These are phyloP conservation scores for Aromia moschata DNA, from an alignment of 2,888 invertebrate genomes.

Conservation along the genomic window DNA sequence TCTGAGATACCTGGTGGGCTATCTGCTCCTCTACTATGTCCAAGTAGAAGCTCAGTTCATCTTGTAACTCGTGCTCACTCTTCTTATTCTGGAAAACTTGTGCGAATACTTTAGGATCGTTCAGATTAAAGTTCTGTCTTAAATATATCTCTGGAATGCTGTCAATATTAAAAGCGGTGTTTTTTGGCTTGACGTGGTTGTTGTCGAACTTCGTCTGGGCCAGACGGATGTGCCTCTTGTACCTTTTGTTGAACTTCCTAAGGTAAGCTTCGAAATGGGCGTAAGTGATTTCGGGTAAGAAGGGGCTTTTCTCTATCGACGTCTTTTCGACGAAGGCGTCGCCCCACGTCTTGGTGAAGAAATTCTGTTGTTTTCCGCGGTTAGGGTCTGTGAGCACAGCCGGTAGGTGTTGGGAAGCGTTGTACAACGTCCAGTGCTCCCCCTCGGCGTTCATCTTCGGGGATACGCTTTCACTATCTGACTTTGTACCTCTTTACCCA, in stretches of 20 bases:
- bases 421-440: slow-evolving; percentile 86
- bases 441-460: slow-evolving; percentile 51
- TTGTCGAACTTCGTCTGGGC: slow-evolving; percentile 49
- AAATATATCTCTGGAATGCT: slow-evolving; percentile 88
- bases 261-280: slow-evolving; percentile 89
- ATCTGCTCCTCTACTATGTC: slow-evolving; percentile 95
- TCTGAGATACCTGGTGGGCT: slow-evolving; percentile 90
- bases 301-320: slow-evolving; percentile 79
- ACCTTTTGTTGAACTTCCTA: slow-evolving; percentile 76
- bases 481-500: slow-evolving; percentile 1
- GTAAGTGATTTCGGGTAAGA: slow-evolving; percentile 83
- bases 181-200: slow-evolving; percentile 49
- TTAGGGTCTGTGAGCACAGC: slow-evolving; percentile 96
- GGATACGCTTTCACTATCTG: neutral
- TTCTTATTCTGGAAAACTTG: slow-evolving; percentile 77
- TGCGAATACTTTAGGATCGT: slow-evolving; percentile 82
- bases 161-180: slow-evolving; percentile 66
- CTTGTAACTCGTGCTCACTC: slow-evolving; percentile 78
- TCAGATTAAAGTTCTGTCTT: slow-evolving; percentile 80
- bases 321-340: slow-evolving; percentile 89
- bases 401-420: slow-evolving; percentile 92
- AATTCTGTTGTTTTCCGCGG: slow-evolving; percentile 87
- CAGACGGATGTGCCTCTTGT: slow-evolving; percentile 70
- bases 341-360: slow-evolving; percentile 98
- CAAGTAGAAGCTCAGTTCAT: slow-evolving; percentile 91